Evolutionary conservation across 23 tunicate species (phyloP).

Genomic region (Halocynthia aurantium): DNA sequence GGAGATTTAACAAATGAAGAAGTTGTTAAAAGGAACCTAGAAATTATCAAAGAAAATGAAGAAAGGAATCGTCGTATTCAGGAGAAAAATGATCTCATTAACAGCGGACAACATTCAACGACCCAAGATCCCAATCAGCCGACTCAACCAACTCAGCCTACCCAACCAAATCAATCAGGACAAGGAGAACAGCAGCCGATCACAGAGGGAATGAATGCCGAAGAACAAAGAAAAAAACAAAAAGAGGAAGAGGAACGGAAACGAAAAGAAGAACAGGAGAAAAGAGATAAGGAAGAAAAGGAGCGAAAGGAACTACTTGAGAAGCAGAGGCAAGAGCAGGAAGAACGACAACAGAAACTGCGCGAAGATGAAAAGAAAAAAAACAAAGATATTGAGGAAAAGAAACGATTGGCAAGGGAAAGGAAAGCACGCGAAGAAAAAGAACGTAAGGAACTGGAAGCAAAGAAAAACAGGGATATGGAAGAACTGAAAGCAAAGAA

Average conservation of each 20-base stretch:
- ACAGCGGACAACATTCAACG: slow-evolving; percentile 1
- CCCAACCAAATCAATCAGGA: neutral
- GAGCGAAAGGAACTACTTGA: slow-evolving; percentile 9
- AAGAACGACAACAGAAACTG: neutral
- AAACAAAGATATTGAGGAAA: neutral
- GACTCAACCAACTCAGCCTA: slow-evolving; percentile 5
- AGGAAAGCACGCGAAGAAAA: neutral
- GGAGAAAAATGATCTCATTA: slow-evolving; percentile 1
- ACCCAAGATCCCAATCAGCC: slow-evolving; percentile 11
- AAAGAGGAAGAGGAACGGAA: neutral
- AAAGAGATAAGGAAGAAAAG: neutral
- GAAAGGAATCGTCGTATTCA: slow-evolving; percentile 5
- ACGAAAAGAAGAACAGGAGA: slow-evolving; percentile 19
- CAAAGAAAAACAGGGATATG: neutral
- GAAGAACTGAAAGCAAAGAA: neutral
- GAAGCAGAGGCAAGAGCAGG: neutral
- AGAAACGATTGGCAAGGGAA: neutral
- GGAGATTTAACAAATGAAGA: slow-evolving; percentile 11
- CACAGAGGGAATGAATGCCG: neutral
- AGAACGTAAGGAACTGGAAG: neutral
- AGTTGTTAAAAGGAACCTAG: slow-evolving; percentile 1
- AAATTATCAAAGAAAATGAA: neutral
- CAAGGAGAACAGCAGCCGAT: neutral
- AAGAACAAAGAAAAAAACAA: neutral
- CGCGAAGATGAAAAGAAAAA: slow-evolving; percentile 12